Conservation (phyloP, 2,888 invertebrate species). For the Perizoma affinitatum region DNA sequence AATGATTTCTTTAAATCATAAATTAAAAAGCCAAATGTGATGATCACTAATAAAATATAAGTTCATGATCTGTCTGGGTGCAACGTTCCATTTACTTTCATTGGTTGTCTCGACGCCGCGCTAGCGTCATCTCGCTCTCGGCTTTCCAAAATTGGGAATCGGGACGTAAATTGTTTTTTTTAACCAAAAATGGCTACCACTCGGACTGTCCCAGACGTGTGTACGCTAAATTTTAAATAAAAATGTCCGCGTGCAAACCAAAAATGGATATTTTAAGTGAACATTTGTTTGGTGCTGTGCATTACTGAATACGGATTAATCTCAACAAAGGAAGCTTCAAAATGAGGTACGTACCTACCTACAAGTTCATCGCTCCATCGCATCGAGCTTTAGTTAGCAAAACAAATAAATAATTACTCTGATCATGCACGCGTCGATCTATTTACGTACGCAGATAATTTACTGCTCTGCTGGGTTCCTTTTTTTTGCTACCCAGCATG, state of each 20-base stretch:
- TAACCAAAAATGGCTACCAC: constrained; percentile 81
- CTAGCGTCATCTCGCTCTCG: constrained; percentile 73
- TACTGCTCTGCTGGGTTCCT: constrained; percentile 56
- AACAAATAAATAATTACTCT: constrained; percentile 79
- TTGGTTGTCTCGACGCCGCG: constrained; percentile 64
- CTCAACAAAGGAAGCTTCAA: constrained; percentile 79
- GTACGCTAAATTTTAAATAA: constrained; percentile 65
- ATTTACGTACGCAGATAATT: constrained; percentile 67
- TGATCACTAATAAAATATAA: neutral
- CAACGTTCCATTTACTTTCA: constrained; percentile 68
- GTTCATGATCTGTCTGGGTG: constrained; percentile 41
- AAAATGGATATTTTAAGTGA: constrained; percentile 80
- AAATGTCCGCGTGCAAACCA: constrained; percentile 71
- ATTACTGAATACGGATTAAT: constrained; percentile 79
- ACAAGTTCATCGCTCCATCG: constrained; percentile 67
- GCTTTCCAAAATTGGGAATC: constrained; percentile 72
- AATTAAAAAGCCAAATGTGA: constrained; percentile 6
- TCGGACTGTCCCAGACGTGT: constrained; percentile 64
- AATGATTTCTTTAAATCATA: constrained; percentile 1
- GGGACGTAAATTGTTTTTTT: constrained; percentile 70
- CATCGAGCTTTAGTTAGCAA: constrained; percentile 72
- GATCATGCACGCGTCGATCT: constrained; percentile 65
- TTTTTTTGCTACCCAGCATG: constrained; percentile 53
- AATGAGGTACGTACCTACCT: constrained; percentile 72
- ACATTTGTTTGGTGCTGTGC: constrained; percentile 80